Percentiles rank a stretch among this genome's conserved stretches.
These are phyloP conservation scores for Diplolepis rosae DNA, from an alignment of 2,888 invertebrate genomes.

Conservation along the genomic window DNA sequence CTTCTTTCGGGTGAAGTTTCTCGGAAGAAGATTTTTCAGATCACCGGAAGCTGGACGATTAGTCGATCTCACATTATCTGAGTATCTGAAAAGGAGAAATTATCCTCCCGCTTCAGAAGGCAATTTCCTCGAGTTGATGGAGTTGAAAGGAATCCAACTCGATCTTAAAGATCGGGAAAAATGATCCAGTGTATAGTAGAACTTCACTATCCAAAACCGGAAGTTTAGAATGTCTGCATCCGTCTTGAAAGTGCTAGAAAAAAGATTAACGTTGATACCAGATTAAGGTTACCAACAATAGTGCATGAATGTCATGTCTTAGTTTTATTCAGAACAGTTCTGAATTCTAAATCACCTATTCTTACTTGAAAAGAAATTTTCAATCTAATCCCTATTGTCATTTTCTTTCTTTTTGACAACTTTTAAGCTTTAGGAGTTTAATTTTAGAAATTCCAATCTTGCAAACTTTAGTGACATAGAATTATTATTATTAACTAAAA, in stretches of 20 bases:
- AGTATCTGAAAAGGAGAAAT: background rate
- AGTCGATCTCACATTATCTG: background rate
- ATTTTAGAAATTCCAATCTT: too few species aligned
- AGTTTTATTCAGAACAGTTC: background rate
- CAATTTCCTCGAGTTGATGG: background rate
- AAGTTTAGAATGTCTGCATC: background rate
- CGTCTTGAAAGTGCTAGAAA: background rate
- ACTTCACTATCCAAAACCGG: background rate
- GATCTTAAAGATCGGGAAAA: background rate
- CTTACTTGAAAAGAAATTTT: background rate
- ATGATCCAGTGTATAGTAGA: background rate
- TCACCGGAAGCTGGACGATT: background rate
- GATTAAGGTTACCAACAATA: background rate
- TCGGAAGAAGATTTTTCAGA: background rate
- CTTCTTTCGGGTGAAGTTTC: background rate
- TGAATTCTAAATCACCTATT: background rate
- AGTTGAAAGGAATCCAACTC: background rate
- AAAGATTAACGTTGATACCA: background rate
- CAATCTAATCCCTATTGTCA: background rate
- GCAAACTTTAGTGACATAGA: too few species aligned
- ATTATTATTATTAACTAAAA: too few species aligned
- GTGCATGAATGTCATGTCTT: background rate
- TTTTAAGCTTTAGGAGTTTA: too few species aligned
- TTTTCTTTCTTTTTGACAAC: too few species aligned
- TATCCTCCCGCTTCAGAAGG: background rate